Percentiles rank a stretch among this genome's conserved stretches.
phyloP scores from a whole-genome alignment of 1,140 invertebrate genomes.

The Luehdorfia chinensis region DNA sequence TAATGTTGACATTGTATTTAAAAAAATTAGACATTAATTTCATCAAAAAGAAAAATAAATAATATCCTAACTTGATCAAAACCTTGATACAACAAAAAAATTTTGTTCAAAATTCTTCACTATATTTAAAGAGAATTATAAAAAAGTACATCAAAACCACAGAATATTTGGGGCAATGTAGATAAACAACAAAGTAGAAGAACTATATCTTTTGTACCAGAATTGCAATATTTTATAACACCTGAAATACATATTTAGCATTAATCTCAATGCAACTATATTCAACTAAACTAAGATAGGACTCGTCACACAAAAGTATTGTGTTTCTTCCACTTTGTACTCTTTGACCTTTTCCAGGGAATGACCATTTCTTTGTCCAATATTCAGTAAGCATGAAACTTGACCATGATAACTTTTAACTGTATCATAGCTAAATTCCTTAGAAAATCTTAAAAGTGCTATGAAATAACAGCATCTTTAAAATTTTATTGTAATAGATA shows the following conservation, averaged over 20 bases:
- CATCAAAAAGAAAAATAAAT: too few species aligned
- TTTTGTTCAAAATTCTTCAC: too few species aligned
- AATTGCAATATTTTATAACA: not conserved
- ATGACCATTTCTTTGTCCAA: conserved; percentile 13
- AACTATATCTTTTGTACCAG: not conserved
- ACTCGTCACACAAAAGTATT: conserved; percentile 10
- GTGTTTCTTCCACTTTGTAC: conserved; percentile 58
- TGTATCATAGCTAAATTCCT: conserved; percentile 9
- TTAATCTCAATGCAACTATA: not conserved
- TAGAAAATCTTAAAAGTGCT: conserved; percentile 1
- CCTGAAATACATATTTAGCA: conserved; percentile 18
- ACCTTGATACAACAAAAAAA: too few species aligned
- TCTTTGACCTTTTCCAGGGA: conserved; percentile 44
- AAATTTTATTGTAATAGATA: too few species aligned
- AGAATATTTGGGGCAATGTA: conserved; percentile 4
- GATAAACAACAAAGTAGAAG: not conserved
- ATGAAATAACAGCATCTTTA: too few species aligned
- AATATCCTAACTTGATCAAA: too few species aligned
- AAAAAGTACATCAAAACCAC: too few species aligned
- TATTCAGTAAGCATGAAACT: conserved; percentile 4
- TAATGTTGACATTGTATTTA: too few species aligned
- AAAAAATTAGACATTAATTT: too few species aligned
- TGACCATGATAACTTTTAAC: too few species aligned
- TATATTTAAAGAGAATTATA: too few species aligned
- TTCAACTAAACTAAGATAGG: not conserved